Conservation (phyloP, 2,113 vertebrate species). For the Lipotes vexillifer region DNA sequence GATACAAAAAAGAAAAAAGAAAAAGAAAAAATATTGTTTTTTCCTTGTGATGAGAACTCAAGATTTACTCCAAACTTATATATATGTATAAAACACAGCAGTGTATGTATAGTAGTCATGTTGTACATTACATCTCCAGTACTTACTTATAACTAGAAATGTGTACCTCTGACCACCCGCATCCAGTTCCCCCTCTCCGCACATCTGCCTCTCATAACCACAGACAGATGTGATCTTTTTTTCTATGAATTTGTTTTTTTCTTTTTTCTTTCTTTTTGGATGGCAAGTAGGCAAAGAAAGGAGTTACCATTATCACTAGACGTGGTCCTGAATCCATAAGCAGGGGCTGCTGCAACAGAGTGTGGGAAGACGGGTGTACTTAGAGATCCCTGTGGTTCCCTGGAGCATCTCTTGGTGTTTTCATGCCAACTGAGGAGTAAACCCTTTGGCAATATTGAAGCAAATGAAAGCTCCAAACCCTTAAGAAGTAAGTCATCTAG, state of each 20-base stretch:
- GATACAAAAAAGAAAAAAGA: background rate
- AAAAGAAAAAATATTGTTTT: background rate
- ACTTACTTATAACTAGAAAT: background rate
- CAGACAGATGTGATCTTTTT: background rate
- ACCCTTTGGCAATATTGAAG: background rate
- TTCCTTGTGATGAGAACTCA: background rate
- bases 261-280: background rate
- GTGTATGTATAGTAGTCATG: background rate
- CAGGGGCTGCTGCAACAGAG: background rate
- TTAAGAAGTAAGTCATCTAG: background rate
- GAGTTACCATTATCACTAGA: background rate
- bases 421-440: background rate
- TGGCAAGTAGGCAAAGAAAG: background rate
- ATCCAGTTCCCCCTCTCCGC: accelerated
- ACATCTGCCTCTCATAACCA: background rate
- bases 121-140: background rate
- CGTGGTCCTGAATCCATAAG: background rate
- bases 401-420: background rate
- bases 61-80: background rate
- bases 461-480: background rate
- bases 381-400: background rate
- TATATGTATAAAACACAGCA: background rate
- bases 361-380: background rate
- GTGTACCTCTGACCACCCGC: background rate
- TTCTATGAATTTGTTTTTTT: background rate